Base-by-base conservation (phyloP, 2,113 vertebrate species). In the Notechis scutatus region DNA sequence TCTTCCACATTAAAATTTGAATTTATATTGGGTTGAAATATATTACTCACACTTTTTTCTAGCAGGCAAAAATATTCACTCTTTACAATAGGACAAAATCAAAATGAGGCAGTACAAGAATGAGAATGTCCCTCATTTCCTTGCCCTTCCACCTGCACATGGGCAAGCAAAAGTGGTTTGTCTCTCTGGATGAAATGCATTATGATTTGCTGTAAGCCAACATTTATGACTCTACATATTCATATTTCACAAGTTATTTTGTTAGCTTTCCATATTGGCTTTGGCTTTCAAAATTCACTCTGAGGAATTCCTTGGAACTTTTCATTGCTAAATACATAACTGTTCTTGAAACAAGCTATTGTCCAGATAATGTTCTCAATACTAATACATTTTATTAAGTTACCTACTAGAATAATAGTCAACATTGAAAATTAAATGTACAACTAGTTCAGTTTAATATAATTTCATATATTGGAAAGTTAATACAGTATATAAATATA, bases 401-500 rank as follows among this genome's bases (percentile, higher is more conserved):
- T 26, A 50, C 42, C 45, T 29, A 52, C 20, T 61, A 52, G 3
- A 50, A 90, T 47, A 34, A 90, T 18, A 74, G n/a, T 52, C 29
- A 85, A 74, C 8, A 54, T 20, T 56, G 23, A 55, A 85, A 94
- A 89, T 91, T 94, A 94, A 89, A 47, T 93, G 61, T 23, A 5
- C 3, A n/a, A 59, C 4, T 34, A 64, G 88, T 91, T 0, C 0
- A 81, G 0, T 91, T 87, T 88, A 90, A 69, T 23, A 93, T 23
- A 23, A 23, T 85, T 92, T 93, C 34, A 39, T 87, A 91, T 94
- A 92, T 92, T 85, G 34, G 23, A 95, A 96, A 59, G 14, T 93
- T 95, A 74, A 52, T 91, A 23, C 95, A 39, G 34, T 54, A 92
- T 93, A 93, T 90, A 55, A 87, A 92, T 85, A 93, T 57, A 0